A percentile compares a stretch with the other conserved stretches of the same genome.
These are phyloP conservation scores for Mobula birostris DNA, from an alignment of 2,113 vertebrate genomes.

Conservation along the genomic window DNA sequence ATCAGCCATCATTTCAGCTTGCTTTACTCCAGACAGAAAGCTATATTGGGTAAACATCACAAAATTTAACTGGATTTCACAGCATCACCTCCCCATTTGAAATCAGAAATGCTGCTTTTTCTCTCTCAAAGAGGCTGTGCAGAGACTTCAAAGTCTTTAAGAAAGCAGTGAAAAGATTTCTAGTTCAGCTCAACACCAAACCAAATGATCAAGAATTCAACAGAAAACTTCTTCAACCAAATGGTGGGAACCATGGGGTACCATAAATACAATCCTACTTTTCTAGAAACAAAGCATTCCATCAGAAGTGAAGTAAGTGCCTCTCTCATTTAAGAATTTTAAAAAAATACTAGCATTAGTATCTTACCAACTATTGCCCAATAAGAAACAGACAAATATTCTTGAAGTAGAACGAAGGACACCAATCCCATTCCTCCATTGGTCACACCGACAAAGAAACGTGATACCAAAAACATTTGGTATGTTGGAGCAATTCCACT, in stretches of 20 bases:
- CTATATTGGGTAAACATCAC: background rate
- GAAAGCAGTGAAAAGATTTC: background rate
- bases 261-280: background rate
- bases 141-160: background rate
- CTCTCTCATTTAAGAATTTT: background rate
- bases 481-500: slow-evolving; percentile 66
- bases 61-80: background rate
- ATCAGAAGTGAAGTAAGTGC: background rate
- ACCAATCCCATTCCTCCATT: slow-evolving; percentile 73
- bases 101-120: background rate
- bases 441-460: slow-evolving; percentile 68
- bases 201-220: background rate
- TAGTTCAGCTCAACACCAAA: background rate
- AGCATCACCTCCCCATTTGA: background rate
- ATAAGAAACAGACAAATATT: slow-evolving; percentile 67
- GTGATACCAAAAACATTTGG: slow-evolving; percentile 58
- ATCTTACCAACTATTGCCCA: slow-evolving; percentile 69
- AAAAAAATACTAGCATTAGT: background rate
- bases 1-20: background rate
- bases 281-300: background rate
- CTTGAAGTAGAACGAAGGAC: slow-evolving; percentile 69
- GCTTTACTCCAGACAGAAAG: background rate
- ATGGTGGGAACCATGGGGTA: background rate
- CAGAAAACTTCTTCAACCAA: background rate
- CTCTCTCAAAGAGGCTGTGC: background rate